phyloP scores from a whole-genome alignment of 2,113 vertebrate species.

The Lagopus muta region DNA sequence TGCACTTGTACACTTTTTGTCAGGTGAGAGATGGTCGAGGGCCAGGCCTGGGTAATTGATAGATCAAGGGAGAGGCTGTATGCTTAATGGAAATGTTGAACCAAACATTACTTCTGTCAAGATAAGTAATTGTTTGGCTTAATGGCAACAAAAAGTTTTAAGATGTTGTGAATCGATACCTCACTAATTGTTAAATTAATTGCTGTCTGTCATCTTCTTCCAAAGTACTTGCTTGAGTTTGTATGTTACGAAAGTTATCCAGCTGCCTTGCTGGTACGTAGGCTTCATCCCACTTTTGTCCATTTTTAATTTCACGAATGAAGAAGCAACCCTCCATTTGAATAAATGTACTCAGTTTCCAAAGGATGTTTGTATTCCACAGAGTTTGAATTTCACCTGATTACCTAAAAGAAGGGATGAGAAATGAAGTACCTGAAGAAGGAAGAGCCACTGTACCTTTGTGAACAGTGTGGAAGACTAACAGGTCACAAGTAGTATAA shows the following conservation, averaged over 20 bases:
- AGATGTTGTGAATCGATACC: conserved; percentile 63
- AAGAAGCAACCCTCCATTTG: not conserved
- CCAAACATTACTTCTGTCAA: conserved; percentile 50
- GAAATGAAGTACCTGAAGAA: not conserved
- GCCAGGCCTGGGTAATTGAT: not conserved
- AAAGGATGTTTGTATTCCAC: not conserved
- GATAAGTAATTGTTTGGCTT: conserved; percentile 62
- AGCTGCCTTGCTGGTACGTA: not conserved
- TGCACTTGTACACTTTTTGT: not conserved
- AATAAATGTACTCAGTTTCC: not conserved
- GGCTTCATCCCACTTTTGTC: not conserved
- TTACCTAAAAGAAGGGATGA: not conserved
- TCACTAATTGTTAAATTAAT: conserved; percentile 76
- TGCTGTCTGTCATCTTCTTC: conserved; percentile 64
- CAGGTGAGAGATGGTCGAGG: not conserved
- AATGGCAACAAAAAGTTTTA: conserved; percentile 60
- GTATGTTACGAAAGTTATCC: conserved; percentile 29
- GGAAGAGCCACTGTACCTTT: not conserved
- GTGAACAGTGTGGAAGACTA: not conserved
- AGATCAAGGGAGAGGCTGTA: not conserved
- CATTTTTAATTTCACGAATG: not conserved
- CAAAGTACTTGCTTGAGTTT: conserved; percentile 61
- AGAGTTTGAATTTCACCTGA: not conserved
- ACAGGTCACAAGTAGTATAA: not conserved
- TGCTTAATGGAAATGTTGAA: conserved; percentile 45